A percentile compares a stretch with the other conserved stretches of the same genome.
Conservation (phyloP, 2,113 vertebrate genomes). For the Phyllostomus discolor region DNA sequence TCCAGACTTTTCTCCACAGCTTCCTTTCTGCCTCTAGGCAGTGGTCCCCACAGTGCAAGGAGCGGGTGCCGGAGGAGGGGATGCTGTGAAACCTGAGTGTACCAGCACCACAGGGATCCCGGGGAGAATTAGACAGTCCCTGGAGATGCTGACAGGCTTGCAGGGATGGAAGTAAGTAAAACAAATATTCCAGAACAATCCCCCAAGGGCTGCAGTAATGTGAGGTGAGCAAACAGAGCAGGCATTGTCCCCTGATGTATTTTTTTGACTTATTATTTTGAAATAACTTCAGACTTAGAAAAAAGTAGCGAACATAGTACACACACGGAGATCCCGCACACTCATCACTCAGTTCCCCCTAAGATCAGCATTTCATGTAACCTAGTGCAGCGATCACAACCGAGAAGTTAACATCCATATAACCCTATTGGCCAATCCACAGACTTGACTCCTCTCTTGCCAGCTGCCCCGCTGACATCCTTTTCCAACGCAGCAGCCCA, state of each 20-base stretch:
- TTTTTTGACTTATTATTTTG: slow-evolving; percentile 28
- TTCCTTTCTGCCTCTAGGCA: not conserved
- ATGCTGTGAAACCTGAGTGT: not conserved
- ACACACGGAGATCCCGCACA: not conserved
- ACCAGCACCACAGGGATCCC: not conserved
- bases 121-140: not conserved
- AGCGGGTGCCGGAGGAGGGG: not conserved
- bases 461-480: not conserved
- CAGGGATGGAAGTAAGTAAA: not conserved
- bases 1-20: not conserved
- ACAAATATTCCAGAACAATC: not conserved
- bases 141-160: not conserved
- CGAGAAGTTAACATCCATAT: not conserved
- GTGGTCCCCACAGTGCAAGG: not conserved
- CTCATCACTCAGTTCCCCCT: not conserved
- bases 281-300: not conserved
- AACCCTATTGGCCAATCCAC: too few relatives aligned
- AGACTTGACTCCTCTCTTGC: not conserved
- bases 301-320: not conserved
- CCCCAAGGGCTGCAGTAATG: not conserved
- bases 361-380: not conserved
- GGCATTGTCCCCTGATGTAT: not conserved
- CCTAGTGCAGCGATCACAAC: not conserved
- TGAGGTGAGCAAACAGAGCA: not conserved
- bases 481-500: not conserved